Evolutionary conservation across 2,113 vertebrate genomes (phyloP).

Genomic region (Scytalopus superciliaris): DNA sequence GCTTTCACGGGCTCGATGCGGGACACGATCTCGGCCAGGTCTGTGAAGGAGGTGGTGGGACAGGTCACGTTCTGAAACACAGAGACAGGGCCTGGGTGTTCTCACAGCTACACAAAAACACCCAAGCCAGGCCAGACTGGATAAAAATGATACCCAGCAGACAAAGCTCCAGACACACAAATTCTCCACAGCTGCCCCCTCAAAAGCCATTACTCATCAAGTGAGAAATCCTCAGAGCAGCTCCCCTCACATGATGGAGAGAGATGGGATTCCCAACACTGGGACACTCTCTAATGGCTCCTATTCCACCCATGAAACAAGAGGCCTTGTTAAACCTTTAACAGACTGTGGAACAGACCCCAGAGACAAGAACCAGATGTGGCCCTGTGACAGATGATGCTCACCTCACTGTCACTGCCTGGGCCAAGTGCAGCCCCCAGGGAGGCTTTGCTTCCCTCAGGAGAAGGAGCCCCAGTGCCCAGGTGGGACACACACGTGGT

Average conservation of each 20-base stretch:
- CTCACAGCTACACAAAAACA: background rate
- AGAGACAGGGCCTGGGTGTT: rapidly evolving
- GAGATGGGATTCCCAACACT: background rate
- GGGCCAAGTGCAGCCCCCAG: background rate
- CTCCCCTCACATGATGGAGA: background rate
- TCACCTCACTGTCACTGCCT: rapidly evolving
- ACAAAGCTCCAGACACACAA: background rate
- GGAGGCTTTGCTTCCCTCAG: background rate
- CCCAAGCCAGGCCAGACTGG: background rate
- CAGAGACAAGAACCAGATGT: background rate
- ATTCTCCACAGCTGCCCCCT: background rate
- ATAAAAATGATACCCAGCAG: background rate
- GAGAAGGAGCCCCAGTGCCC: background rate
- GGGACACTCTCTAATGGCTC: background rate
- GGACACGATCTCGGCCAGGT: constrained; percentile 93
- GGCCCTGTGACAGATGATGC: rapidly evolving
- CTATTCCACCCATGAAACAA: background rate
- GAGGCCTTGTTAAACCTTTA: background rate
- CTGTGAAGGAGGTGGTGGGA: constrained; percentile 92
- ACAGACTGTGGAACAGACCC: background rate
- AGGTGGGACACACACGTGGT: rapidly evolving
- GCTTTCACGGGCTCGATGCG: constrained; percentile 88
- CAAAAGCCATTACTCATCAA: background rate
- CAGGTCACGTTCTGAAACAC: constrained; percentile 83
- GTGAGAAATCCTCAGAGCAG: background rate